Conservation (phyloP, 2,113 vertebrate genomes). For the Felis chaus region DNA sequence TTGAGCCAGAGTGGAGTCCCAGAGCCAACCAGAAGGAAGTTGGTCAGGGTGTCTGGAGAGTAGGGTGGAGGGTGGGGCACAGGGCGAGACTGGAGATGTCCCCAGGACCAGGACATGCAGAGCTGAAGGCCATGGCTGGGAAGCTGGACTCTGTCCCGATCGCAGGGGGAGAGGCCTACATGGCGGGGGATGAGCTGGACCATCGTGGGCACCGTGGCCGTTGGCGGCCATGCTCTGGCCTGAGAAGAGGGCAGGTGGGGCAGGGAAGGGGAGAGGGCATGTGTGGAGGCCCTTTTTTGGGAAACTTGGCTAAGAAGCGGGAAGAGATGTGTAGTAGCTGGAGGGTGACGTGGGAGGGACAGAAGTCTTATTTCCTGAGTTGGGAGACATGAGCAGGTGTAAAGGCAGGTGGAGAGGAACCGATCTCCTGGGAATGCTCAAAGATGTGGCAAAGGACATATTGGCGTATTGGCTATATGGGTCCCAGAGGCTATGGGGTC, state of each 20-base stretch:
- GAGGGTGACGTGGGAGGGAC: neutral
- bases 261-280: rapidly evolving
- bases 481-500: neutral
- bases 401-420: no score
- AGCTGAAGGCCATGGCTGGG: rapidly evolving
- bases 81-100: neutral
- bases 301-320: neutral
- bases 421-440: neutral
- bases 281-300: neutral
- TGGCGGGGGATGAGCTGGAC: neutral
- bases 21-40: neutral
- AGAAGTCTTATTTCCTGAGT: neutral
- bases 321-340: neutral
- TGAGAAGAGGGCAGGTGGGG: neutral
- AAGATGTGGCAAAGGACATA: neutral
- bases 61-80: rapidly evolving
- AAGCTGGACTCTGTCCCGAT: neutral
- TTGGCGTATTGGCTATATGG: neutral
- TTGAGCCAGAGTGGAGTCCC: neutral
- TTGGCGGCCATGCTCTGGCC: neutral
- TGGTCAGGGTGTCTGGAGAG: neutral
- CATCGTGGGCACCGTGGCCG: rapidly evolving
- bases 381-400: neutral
- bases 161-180: neutral
- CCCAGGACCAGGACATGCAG: neutral